phyloP scores from a whole-genome alignment of 2,113 vertebrate genomes.

The Epinephelus moara region DNA sequence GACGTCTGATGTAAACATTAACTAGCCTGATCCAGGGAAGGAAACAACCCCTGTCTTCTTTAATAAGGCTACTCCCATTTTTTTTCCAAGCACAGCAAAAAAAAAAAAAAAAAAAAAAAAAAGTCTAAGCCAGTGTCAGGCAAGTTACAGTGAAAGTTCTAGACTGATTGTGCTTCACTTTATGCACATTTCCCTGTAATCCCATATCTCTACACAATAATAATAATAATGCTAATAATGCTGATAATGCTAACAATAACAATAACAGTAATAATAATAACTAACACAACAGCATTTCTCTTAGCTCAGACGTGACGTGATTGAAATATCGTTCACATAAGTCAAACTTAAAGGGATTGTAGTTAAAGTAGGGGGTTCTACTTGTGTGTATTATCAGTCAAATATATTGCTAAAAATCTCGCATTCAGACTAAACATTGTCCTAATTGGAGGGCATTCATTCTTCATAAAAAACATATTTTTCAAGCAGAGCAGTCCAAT shows the following conservation, averaged over 20 bases:
- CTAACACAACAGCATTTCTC: not conserved
- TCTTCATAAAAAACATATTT: not conserved
- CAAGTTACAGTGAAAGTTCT: not conserved
- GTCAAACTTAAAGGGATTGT: not conserved
- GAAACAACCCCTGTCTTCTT: not conserved
- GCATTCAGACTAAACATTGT: conserved; percentile 38
- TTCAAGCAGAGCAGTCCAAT: not conserved
- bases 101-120: too few relatives aligned
- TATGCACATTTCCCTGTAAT: not conserved
- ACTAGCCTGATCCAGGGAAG: not conserved
- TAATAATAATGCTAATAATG: too few relatives aligned
- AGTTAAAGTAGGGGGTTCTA: not conserved
- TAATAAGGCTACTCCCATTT: not conserved
- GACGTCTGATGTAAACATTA: conserved; percentile 37
- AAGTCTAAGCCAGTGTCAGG: not conserved
- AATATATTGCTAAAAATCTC: not conserved
- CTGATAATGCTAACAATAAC: too few relatives aligned
- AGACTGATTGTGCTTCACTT: too few relatives aligned
- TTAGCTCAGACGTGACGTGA: not conserved
- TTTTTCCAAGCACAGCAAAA: not conserved
- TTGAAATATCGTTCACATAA: not conserved
- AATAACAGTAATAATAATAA: not conserved
- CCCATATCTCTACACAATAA: not conserved
- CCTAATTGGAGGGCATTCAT: conserved; percentile 9
- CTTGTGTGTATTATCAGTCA: not conserved